These are phyloP conservation scores for Neotragus pygmaeus DNA, from an alignment of 2,113 vertebrate species.

Conservation along the genomic window DNA sequence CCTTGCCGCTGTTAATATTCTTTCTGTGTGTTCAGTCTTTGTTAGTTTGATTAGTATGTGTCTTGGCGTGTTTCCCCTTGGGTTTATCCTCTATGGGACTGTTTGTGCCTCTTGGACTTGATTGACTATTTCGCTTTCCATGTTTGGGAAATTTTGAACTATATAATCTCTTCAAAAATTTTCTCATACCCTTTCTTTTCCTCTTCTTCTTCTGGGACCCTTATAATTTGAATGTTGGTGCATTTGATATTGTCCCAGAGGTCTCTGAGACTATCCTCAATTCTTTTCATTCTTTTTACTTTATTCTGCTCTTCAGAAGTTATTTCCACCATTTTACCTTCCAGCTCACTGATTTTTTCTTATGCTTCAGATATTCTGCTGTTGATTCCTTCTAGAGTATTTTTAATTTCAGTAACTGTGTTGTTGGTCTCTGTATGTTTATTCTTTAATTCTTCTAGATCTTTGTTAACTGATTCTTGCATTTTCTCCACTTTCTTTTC, in stretches of 20 bases:
- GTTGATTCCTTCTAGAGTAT: neutral
- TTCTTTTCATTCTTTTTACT: neutral
- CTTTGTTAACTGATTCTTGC: neutral
- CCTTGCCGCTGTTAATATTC: neutral
- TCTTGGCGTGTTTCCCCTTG: neutral
- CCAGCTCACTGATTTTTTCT: neutral
- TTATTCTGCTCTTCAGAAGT: neutral
- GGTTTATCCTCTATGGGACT: neutral
- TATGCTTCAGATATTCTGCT: neutral
- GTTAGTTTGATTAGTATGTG: neutral
- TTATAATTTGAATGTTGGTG: neutral
- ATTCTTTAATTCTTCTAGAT: neutral
- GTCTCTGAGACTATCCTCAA: neutral
- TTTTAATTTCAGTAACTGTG: neutral
- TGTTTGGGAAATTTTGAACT: neutral
- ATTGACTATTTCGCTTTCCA: neutral
- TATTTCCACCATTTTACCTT: neutral
- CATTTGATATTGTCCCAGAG: neutral
- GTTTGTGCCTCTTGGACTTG: neutral
- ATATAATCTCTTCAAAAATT: neutral
- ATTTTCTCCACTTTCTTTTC: neutral
- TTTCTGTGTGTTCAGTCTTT: neutral
- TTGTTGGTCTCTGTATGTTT: neutral
- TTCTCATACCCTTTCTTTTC: neutral
- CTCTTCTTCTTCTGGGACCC: neutral